These are phyloP conservation scores for Cichlasoma orientale DNA, from an alignment of 2,797 vertebrate species.

Conservation along the genomic window DNA sequence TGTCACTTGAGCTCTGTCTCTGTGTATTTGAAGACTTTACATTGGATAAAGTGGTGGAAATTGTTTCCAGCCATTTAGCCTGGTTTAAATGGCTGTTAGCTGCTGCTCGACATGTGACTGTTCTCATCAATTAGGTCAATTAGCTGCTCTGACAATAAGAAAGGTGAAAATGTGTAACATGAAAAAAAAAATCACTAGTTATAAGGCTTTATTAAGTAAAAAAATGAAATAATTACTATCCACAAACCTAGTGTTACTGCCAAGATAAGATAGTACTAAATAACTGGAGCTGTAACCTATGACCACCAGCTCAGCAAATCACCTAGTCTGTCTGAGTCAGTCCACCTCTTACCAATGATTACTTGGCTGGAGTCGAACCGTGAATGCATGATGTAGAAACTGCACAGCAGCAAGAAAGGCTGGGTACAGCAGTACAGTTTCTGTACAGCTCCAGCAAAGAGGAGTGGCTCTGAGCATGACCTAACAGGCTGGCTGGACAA, in stretches of 20 bases:
- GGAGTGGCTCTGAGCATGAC: conserved; percentile 65
- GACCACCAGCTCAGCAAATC: conserved; percentile 4
- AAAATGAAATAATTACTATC: background rate
- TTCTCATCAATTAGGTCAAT: too few relatives aligned
- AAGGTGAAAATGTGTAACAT: background rate
- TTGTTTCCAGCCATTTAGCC: background rate
- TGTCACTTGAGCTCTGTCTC: background rate
- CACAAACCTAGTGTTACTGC: background rate
- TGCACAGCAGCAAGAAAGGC: conserved; percentile 1
- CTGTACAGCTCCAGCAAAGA: conserved; percentile 34
- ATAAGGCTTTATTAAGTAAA: background rate
- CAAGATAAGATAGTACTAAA: background rate
- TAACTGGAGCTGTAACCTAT: background rate
- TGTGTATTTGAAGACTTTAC: background rate
- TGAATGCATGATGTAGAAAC: background rate
- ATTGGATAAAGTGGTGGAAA: background rate
- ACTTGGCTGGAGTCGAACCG: conserved; percentile 9
- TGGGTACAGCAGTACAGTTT: conserved; percentile 30
- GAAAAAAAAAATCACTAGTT: fast-evolving
- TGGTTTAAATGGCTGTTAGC: background rate
- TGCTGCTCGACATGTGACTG: background rate
- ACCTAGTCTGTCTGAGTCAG: conserved; percentile 10
- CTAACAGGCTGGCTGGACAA: conserved; percentile 62
- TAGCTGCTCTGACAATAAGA: background rate
- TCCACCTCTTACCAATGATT: conserved; percentile 39